Evolutionary conservation across 2,888 invertebrate genomes (phyloP), one percentile per base, ranked within the genome.

Genomic region (Colletes collaris): DNA sequence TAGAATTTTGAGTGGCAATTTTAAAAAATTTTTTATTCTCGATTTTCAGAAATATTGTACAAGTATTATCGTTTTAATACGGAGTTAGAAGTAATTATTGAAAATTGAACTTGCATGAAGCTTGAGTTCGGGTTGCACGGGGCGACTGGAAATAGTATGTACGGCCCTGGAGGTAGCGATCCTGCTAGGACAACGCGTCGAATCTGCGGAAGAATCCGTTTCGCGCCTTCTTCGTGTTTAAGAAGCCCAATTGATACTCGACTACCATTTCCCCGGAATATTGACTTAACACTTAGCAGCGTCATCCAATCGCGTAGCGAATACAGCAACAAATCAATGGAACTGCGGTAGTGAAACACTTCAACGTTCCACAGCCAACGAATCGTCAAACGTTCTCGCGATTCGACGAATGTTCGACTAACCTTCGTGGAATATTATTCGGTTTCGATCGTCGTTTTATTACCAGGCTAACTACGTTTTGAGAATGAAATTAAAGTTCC

Each of bases 261-360:
- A 56, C 37, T 72, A 27, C 59, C 46, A 27, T 65, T 35, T 53
- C 59, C 50, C 40, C 50, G 16, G 53, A 65, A 35, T 76, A 76
- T 76, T 76, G 73, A 76, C 76, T 72, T 66, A 66, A 72, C 76
- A 66, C 65, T 76, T 58, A 49, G 19, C 44, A 27, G 7, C 40
- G 49, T 37, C 53, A 44, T 55, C 49, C 72, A 66, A 76, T 66
- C 53, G 59, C 53, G 62, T n/a, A 16, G 37, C 46, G 40, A 55
- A 60, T 16, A 13, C 27, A 44, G 59, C 52, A 50, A 50, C 59
- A 16, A 76, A 64, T 76, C 75, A 53, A 71, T 53, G 71, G 7
- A 13, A 8, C 46, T 46, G 46, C 63, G 6, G 44, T 11, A n/a
- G n/a, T 7, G 16, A 4, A 11, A 19, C 27, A 27, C 46, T 62